phyloP scores from a whole-genome alignment of 2,797 vertebrate species.

The Sebastes matsubarae region DNA sequence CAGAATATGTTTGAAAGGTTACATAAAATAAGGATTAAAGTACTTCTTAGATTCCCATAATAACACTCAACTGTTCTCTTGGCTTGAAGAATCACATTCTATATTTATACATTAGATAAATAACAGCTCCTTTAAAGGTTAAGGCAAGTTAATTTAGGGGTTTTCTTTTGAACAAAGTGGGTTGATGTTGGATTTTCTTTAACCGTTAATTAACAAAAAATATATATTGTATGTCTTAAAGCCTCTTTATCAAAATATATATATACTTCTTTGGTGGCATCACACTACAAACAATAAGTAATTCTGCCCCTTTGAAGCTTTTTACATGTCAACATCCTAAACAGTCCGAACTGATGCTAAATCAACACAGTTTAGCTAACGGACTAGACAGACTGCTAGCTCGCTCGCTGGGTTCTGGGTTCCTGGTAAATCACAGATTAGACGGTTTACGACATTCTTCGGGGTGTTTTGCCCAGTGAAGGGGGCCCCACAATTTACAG shows the following conservation, averaged over 20 bases:
- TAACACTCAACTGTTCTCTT: background rate
- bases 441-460: conserved; percentile 83
- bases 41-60: background rate
- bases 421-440: conserved; percentile 81
- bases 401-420: conserved; percentile 46
- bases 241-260: background rate
- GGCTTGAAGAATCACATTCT: background rate
- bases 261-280: background rate
- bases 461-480: conserved; percentile 71
- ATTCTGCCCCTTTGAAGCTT: background rate
- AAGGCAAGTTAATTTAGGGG: background rate
- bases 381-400: conserved; percentile 27
- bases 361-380: conserved; percentile 11
- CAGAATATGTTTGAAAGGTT: background rate
- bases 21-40: background rate
- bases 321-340: background rate
- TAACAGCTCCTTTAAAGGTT: background rate
- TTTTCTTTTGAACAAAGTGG: background rate
- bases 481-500: conserved; percentile 67
- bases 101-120: conserved; percentile 9
- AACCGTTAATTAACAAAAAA: background rate
- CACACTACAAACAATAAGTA: background rate
- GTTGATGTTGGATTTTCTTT: background rate
- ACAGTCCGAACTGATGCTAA: conserved; percentile 19
- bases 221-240: background rate